A percentile compares a stretch with the other conserved stretches of the same genome.
phyloP scores from a whole-genome alignment of 2,888 invertebrate species.

The Caradrina kadenii region DNA sequence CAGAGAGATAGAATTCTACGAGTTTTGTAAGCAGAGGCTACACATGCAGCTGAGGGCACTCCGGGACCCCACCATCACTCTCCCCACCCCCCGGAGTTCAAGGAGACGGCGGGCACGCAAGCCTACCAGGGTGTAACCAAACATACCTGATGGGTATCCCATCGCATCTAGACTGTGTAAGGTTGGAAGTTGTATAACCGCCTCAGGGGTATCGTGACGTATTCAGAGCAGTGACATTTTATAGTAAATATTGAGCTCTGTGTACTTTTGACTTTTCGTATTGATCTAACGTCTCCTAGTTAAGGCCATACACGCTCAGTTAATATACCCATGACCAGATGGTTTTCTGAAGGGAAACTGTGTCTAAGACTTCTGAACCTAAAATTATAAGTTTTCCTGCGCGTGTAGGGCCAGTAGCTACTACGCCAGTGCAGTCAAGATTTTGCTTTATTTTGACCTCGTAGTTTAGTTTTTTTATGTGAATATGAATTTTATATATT shows the following conservation, averaged over 20 bases:
- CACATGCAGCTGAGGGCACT: constrained; percentile 95
- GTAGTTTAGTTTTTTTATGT: constrained; percentile 37
- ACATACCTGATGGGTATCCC: constrained; percentile 50
- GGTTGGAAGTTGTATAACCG: constrained; percentile 44
- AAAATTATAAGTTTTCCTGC: background rate
- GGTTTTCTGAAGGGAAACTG: constrained; percentile 3
- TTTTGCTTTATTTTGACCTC: constrained; percentile 21
- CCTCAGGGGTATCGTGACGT: constrained; percentile 24
- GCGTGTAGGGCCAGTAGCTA: constrained; percentile 2
- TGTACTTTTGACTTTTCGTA: constrained; percentile 10
- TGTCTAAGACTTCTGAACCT: background rate
- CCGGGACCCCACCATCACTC: constrained; percentile 86
- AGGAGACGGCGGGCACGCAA: constrained; percentile 69
- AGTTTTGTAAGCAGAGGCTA: constrained; percentile 96
- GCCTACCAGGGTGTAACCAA: constrained; percentile 60
- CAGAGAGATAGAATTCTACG: constrained; percentile 97
- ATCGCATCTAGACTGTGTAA: constrained; percentile 62
- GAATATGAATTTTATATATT: constrained; percentile 35
- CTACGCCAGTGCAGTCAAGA: constrained; percentile 30
- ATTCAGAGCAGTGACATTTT: constrained; percentile 27
- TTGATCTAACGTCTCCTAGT: constrained; percentile 2
- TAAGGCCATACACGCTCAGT: background rate
- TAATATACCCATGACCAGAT: background rate
- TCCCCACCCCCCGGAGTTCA: constrained; percentile 70
- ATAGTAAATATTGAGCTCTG: constrained; percentile 13